phyloP scores from a whole-genome alignment of 1,140 invertebrate genomes.

The Pachypsylla venusta region DNA sequence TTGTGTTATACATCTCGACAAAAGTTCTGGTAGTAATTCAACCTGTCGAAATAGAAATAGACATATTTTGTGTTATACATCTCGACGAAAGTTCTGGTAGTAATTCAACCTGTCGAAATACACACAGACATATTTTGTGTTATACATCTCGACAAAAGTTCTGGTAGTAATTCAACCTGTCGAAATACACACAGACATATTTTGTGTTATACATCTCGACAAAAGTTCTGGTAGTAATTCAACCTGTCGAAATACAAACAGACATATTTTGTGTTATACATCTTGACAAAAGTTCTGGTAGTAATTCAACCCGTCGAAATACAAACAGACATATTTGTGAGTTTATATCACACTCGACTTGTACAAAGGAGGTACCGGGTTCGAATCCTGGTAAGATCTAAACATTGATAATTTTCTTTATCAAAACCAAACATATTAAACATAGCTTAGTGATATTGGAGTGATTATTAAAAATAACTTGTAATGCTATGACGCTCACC shows the following conservation, averaged over 20 bases:
- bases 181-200: no score
- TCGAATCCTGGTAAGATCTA: no score
- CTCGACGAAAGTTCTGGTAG: slow-evolving; percentile 65
- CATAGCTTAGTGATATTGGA: no score
- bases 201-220: slow-evolving; percentile 51
- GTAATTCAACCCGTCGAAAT: slow-evolving; percentile 61
- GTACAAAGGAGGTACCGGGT: no score
- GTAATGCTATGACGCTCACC: no score
- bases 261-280: slow-evolving; percentile 49
- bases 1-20: slow-evolving; percentile 54
- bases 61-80: slow-evolving; percentile 48
- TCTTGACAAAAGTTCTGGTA: slow-evolving; percentile 65
- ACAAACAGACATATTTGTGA: no score
- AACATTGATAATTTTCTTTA: no score
- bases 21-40: slow-evolving; percentile 64
- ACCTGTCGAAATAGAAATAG: slow-evolving; percentile 54
- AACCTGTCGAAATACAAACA: no score
- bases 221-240: slow-evolving; percentile 69
- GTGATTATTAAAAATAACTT: no score
- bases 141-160: slow-evolving; percentile 56
- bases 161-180: slow-evolving; percentile 65
- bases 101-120: slow-evolving; percentile 63
- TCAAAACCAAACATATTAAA: no score
- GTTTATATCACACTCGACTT: no score
- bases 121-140: slow-evolving; percentile 47